Evolutionary conservation across 1,140 invertebrate genomes (phyloP), one percentile per base, ranked within the genome.

Genomic region (Colletes gigas): DNA sequence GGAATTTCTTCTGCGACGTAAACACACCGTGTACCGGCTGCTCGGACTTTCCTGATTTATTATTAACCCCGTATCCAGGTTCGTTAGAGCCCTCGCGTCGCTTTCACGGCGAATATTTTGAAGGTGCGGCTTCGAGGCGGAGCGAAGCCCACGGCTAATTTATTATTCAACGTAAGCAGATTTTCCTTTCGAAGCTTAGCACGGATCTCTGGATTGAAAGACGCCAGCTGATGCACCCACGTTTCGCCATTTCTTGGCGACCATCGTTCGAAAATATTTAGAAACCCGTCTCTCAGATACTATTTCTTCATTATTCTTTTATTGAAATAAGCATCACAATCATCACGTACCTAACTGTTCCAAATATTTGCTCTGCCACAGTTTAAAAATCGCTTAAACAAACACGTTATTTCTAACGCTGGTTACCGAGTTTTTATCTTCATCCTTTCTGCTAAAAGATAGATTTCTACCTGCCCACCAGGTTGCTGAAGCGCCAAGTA

Each of bases 111-210:
- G 81, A 68, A 76, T 82, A 66, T 59, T 83, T 73, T 30, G 68
- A 68, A 83, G 74, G 74, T 68, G 68, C 52, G 68, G 52, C 21
- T 12, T 3, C 30, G 9, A 74, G 68, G 68, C 67, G 78, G 83
- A 78, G 81, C 80, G 60, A 68, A 65, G 55, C 71, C 73, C 21
- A 44, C 21, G 47, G 59, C 75, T 83, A 82, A 87, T 81, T 86
- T 87, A 87, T 87, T 83, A 85, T 82, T 76, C 66, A 75, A 41
- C 79, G 76, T 80, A 83, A 77, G 80, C 76, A 66, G 84, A 77
- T 85, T 80, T 83, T 80, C 70, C 72, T 73, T 72, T 76, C 72
- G 55, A 39, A 60, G 65, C 54, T 76, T 68, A 69, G 65, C 68
- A 47, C 71, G 52, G 21, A 57, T 44, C 62, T 68, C 41, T 12